phyloP scores from a whole-genome alignment of 2,797 vertebrate genomes.

The Sparidentex hasta region DNA sequence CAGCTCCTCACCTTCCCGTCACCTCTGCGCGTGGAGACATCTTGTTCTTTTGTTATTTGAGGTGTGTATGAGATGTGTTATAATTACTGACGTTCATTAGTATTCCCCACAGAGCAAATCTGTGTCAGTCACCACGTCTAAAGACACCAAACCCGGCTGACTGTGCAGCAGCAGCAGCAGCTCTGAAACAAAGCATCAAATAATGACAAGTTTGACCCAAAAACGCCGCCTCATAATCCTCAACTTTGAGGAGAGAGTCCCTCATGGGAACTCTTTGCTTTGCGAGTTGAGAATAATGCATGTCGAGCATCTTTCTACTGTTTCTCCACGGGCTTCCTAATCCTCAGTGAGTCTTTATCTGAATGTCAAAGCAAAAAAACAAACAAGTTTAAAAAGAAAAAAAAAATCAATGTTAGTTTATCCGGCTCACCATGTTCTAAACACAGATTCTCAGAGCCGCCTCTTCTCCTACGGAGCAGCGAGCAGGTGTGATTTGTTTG shows the following conservation, averaged over 20 bases:
- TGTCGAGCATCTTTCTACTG: conserved; percentile 12
- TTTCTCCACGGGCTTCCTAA: conserved; percentile 8
- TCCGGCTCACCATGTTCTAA: conserved; percentile 34
- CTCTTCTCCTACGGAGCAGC: background rate
- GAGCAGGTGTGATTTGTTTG: conserved; percentile 22
- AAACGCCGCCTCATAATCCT: conserved; percentile 21
- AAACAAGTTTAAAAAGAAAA: background rate
- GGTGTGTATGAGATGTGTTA: background rate
- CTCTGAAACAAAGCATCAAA: conserved; percentile 18
- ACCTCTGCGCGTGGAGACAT: background rate
- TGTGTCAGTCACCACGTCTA: conserved; percentile 32
- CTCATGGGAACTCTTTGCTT: conserved; percentile 16
- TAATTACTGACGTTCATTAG: background rate
- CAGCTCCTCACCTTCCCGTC: conserved; percentile 31
- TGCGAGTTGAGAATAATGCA: conserved; percentile 34
- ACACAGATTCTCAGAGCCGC: conserved; percentile 12
- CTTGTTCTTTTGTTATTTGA: conserved; percentile 4
- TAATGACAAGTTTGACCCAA: conserved; percentile 9
- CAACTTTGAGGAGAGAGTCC: conserved; percentile 16
- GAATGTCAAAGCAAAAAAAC: conserved; percentile 48
- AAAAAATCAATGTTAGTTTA: conserved; percentile 50
- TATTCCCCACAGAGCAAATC: conserved; percentile 15
- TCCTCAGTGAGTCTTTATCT: conserved; percentile 40
- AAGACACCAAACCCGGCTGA: background rate
- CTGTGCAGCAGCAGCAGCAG: background rate